A percentile compares a stretch with the other conserved stretches of the same genome.
phyloP scores from a whole-genome alignment of 2,888 invertebrate species.

The Synergus japonicus region DNA sequence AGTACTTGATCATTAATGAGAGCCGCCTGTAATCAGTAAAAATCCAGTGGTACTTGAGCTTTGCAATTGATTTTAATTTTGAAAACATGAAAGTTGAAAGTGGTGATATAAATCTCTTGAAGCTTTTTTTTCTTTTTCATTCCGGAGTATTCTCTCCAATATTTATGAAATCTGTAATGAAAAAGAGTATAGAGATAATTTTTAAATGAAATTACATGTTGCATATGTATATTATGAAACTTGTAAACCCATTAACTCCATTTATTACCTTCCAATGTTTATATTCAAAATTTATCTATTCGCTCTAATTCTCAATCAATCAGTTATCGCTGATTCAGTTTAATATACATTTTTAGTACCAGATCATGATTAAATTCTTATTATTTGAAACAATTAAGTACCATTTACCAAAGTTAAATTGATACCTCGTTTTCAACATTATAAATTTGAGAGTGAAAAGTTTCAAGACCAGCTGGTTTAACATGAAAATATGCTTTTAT shows the following conservation, averaged over 20 bases:
- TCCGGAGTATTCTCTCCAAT: background rate
- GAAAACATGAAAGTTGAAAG: background rate
- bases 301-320: no score
- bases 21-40: no score
- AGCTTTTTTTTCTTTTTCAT: background rate
- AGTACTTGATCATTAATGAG: background rate
- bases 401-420: no score
- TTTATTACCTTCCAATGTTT: no score
- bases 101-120: background rate
- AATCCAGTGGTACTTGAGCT: background rate
- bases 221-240: no score
- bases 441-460: background rate
- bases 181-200: background rate
- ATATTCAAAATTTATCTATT: no score
- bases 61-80: background rate
- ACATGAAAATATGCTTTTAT: conserved; percentile 4
- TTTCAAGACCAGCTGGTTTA: background rate
- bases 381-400: no score
- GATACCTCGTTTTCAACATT: no score
- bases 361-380: no score
- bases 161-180: background rate
- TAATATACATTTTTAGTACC: no score
- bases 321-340: no score
- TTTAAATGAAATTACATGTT: background rate
- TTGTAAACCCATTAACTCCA: no score